Base-by-base conservation (phyloP, 2,797 vertebrate species). In the Aplochiton taeniatus region DNA sequence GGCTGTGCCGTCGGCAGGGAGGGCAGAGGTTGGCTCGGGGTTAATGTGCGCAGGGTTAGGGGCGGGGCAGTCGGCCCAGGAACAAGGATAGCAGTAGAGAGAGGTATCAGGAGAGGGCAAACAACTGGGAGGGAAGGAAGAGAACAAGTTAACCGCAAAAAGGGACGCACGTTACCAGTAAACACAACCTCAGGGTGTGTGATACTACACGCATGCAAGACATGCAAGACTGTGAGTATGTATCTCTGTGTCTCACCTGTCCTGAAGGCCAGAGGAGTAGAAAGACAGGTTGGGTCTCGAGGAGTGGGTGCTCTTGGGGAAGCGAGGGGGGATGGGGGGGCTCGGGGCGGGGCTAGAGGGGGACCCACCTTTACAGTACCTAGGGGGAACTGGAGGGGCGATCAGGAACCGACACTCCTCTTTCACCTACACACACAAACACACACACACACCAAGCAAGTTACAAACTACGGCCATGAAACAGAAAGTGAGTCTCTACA, bases 361-460 rank as follows among this genome's bases (percentile, higher is more conserved):
- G 55, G 84, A 88, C 56, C 89, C 85, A 69, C 82, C 74, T 74
- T 89, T 92, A 66, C 92, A 87, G 56, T 92, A 96, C 68, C 96
- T 92, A 12, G 96, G 97, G 0, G 97, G 97, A 53, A 98, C 93
- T 0, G 97, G 97, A 13, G 97, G 97, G 1, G 95, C 95, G 0
- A 97, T 95, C 79, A 98, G 92, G 83, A 96, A 94, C 52, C 97
- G 95, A 63, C 97, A 99, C 85, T 98, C 97, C 84, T 98, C 96
- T 89, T 94, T 95, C 82, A 98, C 97, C 97, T 98, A 79, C 42
- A 79, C 57, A 67, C 54, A 16, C 58, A 79, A 20, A 77, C 18
- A 62, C 13, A 68, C 16, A 66, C 45, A 58, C 42, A 20, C 57
- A 76, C 58, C 58, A 11, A 48, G n/a, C 70, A 73, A 65, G 63